These are phyloP conservation scores for Amphipoea lucens DNA, from an alignment of 2,888 invertebrate species.

Conservation along the genomic window DNA sequence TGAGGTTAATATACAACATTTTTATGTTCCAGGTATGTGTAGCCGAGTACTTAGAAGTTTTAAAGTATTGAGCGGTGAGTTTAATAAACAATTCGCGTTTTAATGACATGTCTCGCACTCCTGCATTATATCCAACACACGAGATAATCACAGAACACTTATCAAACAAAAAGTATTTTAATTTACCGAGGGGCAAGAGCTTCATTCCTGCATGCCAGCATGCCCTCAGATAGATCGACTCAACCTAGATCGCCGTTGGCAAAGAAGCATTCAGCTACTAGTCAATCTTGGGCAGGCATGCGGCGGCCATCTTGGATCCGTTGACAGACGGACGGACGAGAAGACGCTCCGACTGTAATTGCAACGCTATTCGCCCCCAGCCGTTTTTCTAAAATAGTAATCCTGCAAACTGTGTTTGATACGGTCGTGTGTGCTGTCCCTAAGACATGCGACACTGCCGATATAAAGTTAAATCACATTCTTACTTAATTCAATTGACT, in stretches of 20 bases:
- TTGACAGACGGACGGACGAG: slow-evolving; percentile 82
- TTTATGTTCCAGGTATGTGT: slow-evolving; percentile 66
- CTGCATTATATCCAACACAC: slow-evolving; percentile 75
- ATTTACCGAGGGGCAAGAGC: slow-evolving; percentile 82
- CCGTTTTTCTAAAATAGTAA: slow-evolving; percentile 85
- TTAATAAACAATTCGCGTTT: slow-evolving; percentile 70
- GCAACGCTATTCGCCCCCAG: slow-evolving; percentile 85
- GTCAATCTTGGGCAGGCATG: slow-evolving; percentile 89
- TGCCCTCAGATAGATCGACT: slow-evolving; percentile 82
- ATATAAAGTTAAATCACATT: slow-evolving; percentile 42
- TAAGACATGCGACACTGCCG: slow-evolving; percentile 22
- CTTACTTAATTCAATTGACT: slow-evolving; percentile 32
- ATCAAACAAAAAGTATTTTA: slow-evolving; percentile 87
- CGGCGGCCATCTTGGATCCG: slow-evolving; percentile 84
- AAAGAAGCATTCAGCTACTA: slow-evolving; percentile 86
- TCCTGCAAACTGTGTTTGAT: slow-evolving; percentile 71
- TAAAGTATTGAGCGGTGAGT: slow-evolving; percentile 70
- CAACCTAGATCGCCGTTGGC: slow-evolving; percentile 86
- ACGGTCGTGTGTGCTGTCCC: slow-evolving; percentile 53
- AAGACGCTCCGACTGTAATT: slow-evolving; percentile 86
- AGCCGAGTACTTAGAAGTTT: slow-evolving; percentile 31
- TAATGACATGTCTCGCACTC: slow-evolving; percentile 73
- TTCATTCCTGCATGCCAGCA: slow-evolving; percentile 83
- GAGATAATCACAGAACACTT: slow-evolving; percentile 81
- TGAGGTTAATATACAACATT: slow-evolving; percentile 30